Evolutionary conservation across 37 sponge, comb jelly and placozoan genomes (phyloP), one percentile per base, ranked within the genome.

Genomic region (Agelas oroides): DNA sequence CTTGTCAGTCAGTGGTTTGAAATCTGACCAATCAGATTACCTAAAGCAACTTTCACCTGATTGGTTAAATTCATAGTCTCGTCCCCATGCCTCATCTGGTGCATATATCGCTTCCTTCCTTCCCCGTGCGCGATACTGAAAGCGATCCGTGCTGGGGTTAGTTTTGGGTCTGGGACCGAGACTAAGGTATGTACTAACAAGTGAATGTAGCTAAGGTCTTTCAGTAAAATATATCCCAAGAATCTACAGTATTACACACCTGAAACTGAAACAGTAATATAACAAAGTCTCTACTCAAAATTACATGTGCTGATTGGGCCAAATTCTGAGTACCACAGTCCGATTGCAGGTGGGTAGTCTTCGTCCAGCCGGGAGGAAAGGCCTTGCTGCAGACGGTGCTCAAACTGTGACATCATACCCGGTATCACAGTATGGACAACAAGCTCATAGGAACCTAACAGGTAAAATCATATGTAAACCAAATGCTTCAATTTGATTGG

Each of bases 341-440:
- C 86, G 27, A 78, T 25, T 0, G 86, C 63, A 20, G 33, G 61
- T 6, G 86, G 64, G 37, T 65, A 55, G 34, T 55, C 60, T 24
- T 31, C n/a, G 0, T 27, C 30, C 27, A 74, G 38, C 61, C 84
- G 73, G 14, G 70, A 38, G 27, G 54, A 35, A 19, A 53, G 38
- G 2, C 84, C 84, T 35, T 86, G 86, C 23, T 23, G n/a, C n/a
- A 78, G 19, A 57, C 79, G n/a, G 59, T 86, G 86, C 56, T 38
- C 73, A 63, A 78, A 78, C 53, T 78, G 79, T 18, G 59, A 6
- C 21, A 86, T 5, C 37, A n/a, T 34, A 25, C 79, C 86, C 0
- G 72, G 40, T 60, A 66, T 58, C 0, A 70, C 30, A 14, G 33
- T 30, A 20, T 71, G 31, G 40, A 5, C 13, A 0, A 65, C 57